A percentile compares a stretch with the other conserved stretches of the same genome.
These are phyloP conservation scores for Darevskia nairensis DNA, from an alignment of 2,797 vertebrate species.

Conservation along the genomic window DNA sequence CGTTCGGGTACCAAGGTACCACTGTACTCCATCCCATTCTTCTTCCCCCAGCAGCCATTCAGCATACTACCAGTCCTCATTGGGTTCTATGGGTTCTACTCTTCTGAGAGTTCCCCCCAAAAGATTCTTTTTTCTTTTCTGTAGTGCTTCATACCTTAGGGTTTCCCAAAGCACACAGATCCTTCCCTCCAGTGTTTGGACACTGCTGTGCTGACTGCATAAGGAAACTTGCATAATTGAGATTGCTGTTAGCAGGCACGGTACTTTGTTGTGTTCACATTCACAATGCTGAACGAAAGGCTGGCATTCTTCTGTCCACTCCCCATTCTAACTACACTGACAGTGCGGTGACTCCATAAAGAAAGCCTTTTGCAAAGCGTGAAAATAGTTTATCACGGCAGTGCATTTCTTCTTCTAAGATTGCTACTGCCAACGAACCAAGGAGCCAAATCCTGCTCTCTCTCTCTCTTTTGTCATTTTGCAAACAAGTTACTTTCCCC, in stretches of 20 bases:
- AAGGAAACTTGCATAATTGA: not conserved
- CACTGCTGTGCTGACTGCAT: not conserved
- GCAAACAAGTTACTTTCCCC: slow-evolving; percentile 63
- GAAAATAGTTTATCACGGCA: slow-evolving; percentile 75
- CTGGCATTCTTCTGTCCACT: slow-evolving; percentile 64
- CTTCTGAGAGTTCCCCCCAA: no score
- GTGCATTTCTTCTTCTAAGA: slow-evolving; percentile 77
- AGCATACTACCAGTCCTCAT: not conserved
- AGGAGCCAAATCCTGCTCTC: slow-evolving; percentile 67
- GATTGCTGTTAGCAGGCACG: slow-evolving; percentile 33
- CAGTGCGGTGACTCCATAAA: slow-evolving; percentile 74
- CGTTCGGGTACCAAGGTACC: no score
- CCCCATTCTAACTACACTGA: slow-evolving; percentile 68
- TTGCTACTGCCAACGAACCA: slow-evolving; percentile 64
- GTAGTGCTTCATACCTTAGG: not conserved
- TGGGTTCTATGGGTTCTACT: no score
- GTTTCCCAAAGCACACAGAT: not conserved
- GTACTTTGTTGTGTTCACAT: slow-evolving; percentile 58
- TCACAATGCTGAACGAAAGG: slow-evolving; percentile 71
- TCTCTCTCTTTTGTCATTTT: slow-evolving; percentile 73
- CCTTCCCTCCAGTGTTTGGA: not conserved
- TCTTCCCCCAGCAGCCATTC: not conserved
- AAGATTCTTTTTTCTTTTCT: not conserved
- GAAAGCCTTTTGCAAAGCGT: slow-evolving; percentile 73
- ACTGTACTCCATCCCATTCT: not conserved